phyloP scores from a whole-genome alignment of 2,113 vertebrate species.

The Zosterops pallidus region DNA sequence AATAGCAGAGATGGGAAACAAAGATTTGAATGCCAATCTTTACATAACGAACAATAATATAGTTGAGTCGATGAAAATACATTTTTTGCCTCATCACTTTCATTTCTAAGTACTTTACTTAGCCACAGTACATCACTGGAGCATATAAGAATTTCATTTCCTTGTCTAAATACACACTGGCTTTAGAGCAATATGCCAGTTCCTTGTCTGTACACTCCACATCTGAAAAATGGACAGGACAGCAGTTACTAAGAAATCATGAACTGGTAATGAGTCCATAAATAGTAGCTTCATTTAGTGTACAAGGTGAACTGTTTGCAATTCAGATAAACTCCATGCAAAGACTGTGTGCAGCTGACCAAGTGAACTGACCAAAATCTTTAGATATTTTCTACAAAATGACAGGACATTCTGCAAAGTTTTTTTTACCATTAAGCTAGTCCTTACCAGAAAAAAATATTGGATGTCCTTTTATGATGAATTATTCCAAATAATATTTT shows the following conservation, averaged over 20 bases:
- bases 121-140: background rate
- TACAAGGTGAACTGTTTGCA: background rate
- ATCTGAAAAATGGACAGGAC: background rate
- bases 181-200: background rate
- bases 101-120: background rate
- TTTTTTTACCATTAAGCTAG: background rate
- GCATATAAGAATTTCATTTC: background rate
- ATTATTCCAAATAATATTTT: background rate
- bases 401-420: background rate
- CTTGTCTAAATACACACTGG: background rate
- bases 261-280: background rate
- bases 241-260: background rate
- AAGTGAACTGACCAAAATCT: background rate
- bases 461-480: background rate
- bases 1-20: background rate
- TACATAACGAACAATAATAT: accelerated
- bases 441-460: background rate
- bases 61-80: background rate
- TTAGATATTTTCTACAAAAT: background rate
- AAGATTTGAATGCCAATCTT: background rate
- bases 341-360: background rate
- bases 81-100: background rate
- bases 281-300: background rate
- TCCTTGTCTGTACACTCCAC: background rate
- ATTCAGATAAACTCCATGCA: background rate